A percentile compares a stretch with the other conserved stretches of the same genome.
Conservation (phyloP, 2,797 vertebrate genomes). For the Telmatherina bonti region DNA sequence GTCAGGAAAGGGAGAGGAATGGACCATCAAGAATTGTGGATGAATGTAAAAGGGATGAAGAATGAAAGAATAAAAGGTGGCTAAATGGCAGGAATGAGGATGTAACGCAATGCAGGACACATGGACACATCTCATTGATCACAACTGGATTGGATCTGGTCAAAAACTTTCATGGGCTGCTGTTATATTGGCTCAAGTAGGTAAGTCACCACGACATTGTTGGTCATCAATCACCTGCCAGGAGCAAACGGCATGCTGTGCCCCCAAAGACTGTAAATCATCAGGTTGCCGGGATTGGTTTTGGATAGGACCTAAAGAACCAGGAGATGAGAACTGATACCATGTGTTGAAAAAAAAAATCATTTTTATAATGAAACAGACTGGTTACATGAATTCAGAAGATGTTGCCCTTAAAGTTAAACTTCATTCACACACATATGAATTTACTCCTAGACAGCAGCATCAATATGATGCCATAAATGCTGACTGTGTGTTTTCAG, state of each 20-base stretch:
- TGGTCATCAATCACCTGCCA: slow-evolving; percentile 64
- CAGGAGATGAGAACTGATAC: slow-evolving; percentile 10
- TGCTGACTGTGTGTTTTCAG: slow-evolving; percentile 48
- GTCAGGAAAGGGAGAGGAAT: slow-evolving; percentile 29
- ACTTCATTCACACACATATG: slow-evolving; percentile 18
- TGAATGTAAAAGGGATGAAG: slow-evolving; percentile 18
- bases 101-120: background rate
- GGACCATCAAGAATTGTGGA: slow-evolving; percentile 16
- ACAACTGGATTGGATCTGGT: slow-evolving; percentile 16
- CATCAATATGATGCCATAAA: slow-evolving; percentile 44
- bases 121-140: slow-evolving; percentile 38
- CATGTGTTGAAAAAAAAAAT: background rate
- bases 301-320: slow-evolving; percentile 28
- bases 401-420: slow-evolving; percentile 26
- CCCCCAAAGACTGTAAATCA: slow-evolving; percentile 47
- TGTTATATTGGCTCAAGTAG: slow-evolving; percentile 52
- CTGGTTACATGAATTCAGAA: slow-evolving; percentile 14
- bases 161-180: slow-evolving; percentile 24
- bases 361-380: background rate
- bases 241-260: slow-evolving; percentile 49
- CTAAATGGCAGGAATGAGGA: slow-evolving; percentile 20
- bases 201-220: slow-evolving; percentile 69
- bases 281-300: slow-evolving; percentile 44
- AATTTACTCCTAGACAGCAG: slow-evolving; percentile 45
- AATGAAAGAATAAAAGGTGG: slow-evolving; percentile 12